A percentile compares a stretch with the other conserved stretches of the same genome.
Evolutionary conservation across 2,888 invertebrate species (phyloP).

Genomic region (Leucophora obtusa): DNA sequence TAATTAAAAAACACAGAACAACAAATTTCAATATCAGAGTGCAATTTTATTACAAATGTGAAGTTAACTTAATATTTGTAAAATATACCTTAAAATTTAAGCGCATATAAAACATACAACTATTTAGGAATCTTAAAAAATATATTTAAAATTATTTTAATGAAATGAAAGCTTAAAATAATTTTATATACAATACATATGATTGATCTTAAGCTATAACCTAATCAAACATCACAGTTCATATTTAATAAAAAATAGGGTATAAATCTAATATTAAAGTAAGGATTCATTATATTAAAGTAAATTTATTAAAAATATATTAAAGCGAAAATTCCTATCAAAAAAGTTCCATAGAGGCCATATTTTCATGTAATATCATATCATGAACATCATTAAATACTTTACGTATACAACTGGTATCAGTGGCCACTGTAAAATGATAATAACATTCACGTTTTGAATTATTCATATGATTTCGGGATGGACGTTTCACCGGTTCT

Average conservation of each 20-base stretch:
- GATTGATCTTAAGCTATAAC: neutral
- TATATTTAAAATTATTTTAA: neutral
- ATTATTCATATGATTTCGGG: conserved; percentile 75
- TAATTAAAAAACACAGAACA: no score
- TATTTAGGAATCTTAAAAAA: neutral
- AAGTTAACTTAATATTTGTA: conserved; percentile 3
- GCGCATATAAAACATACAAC: neutral
- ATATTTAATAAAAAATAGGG: neutral
- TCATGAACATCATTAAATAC: conserved; percentile 87
- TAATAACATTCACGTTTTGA: conserved; percentile 83
- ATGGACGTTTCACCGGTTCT: conserved; percentile 78
- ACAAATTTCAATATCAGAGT: neutral
- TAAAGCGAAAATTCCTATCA: conserved; percentile 42
- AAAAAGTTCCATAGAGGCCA: conserved; percentile 79
- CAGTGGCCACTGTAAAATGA: conserved; percentile 87
- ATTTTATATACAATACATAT: neutral
- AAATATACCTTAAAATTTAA: neutral
- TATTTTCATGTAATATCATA: conserved; percentile 81
- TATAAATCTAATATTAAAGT: neutral
- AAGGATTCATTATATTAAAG: neutral
- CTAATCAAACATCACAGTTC: conserved; percentile 1
- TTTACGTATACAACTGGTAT: conserved; percentile 85
- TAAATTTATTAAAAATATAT: neutral
- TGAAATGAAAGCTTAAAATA: neutral
- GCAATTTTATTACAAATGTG: conserved; percentile 5